Base-by-base conservation (phyloP, 2,797 vertebrate genomes). In the Steatocranus sp. region DNA sequence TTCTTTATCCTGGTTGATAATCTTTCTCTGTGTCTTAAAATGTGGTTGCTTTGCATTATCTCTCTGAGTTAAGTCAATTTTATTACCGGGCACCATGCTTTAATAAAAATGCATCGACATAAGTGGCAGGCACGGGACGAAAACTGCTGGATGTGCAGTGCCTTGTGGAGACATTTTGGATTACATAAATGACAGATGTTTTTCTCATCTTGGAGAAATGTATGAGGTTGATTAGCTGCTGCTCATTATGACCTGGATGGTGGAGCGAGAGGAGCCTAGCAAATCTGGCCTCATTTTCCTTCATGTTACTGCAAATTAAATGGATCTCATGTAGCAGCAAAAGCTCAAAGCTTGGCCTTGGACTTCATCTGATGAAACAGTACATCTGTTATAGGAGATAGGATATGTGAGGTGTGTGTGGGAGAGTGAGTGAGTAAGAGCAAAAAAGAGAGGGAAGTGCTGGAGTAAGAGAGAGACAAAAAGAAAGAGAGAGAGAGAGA, bases 261-360 rank as follows among this genome's bases (percentile, higher is more conserved):
- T 78, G 83, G 81, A 93, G 84, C 78, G 78, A 86, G 89, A 79
- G 70, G 79, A 89, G 86, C 41, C 84, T 75, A 32, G 83, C 85
- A 87, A 88, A 85, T 87, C 87, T 87, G 87, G 89, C 87, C 90
- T 95, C 88, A 92, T 94, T 96, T 95, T 89, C 92, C 86, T 91
- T 90, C 84, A 84, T 86, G 85, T 92, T 94, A 85, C 87, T 50
- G 88, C 92, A 95, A 92, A 95, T 95, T 91, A 95, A 95, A 95
- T 93, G 90, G 89, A 94, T 94, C 90, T 88, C 80, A 48, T 84
- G 86, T 83, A 93, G 84, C 87, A 85, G 50, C 79, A 83, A 89
- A 86, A 90, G 92, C 92, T 92, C 86, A 87, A 84, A 89, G 89
- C 87, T 83, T 89, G 91, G 91, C 90, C 89, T 94, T 90, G 91